phyloP scores from a whole-genome alignment of 1,140 invertebrate genomes.

The Magallana angulata region DNA sequence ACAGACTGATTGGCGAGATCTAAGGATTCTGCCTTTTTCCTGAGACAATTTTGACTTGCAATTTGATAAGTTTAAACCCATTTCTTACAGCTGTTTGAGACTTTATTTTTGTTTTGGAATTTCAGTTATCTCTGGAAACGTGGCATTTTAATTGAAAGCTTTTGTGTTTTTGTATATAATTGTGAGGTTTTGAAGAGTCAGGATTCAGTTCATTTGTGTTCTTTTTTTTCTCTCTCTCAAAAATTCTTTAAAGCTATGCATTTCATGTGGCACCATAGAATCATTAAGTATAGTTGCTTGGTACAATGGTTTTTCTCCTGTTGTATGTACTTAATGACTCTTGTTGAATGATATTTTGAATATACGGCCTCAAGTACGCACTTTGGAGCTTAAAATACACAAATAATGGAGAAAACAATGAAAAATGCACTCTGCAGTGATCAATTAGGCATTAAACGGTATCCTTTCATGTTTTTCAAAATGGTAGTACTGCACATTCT shows the following conservation, averaged over 20 bases:
- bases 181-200: too few species aligned
- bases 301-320: background rate
- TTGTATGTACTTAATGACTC: constrained; percentile 19
- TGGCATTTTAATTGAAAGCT: constrained; percentile 25
- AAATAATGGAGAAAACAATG: background rate
- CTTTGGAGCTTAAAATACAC: background rate
- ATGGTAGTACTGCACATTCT: background rate
- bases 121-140: background rate
- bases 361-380: background rate
- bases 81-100: background rate
- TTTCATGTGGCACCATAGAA: constrained; percentile 6
- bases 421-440: background rate
- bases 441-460: background rate
- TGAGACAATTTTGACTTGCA: background rate
- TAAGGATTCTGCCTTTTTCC: background rate
- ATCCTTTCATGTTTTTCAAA: background rate
- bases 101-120: constrained; percentile 14
- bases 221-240: too few species aligned
- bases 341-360: background rate
- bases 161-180: background rate
- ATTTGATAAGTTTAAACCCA: background rate
- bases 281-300: constrained; percentile 2
- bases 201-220: too few species aligned
- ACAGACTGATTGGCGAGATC: background rate
- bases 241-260: background rate